Conservation (phyloP, 2,797 vertebrate genomes). For the Otus scops region DNA sequence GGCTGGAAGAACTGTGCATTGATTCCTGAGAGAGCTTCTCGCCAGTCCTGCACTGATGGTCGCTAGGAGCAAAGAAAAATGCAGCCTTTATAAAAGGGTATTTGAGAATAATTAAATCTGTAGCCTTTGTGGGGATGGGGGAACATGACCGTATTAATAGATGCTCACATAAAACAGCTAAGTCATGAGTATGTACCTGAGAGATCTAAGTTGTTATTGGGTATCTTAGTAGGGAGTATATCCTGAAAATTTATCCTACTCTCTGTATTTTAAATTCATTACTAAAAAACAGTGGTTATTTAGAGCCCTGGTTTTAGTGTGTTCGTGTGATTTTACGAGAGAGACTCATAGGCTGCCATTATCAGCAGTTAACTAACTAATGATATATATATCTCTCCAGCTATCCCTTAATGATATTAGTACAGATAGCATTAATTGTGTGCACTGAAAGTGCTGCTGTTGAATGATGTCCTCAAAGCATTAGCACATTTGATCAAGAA, state of each 20-base stretch:
- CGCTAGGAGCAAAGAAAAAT: neutral
- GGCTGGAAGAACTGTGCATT: neutral
- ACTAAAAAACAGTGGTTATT: neutral
- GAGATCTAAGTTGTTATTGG: neutral
- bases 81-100: neutral
- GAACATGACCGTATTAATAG: neutral
- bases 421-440: slow-evolving; percentile 25
- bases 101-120: neutral
- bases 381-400: slow-evolving; percentile 31
- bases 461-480: slow-evolving; percentile 54
- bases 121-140: neutral
- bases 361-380: slow-evolving; percentile 61
- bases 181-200: neutral
- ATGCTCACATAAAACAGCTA: neutral
- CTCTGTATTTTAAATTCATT: neutral
- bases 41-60: neutral
- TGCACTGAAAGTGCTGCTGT: neutral
- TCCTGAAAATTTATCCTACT: neutral
- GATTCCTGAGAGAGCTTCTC: slow-evolving; percentile 36
- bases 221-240: neutral
- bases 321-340: neutral
- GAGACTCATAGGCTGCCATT: slow-evolving; percentile 9
- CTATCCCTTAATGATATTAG: slow-evolving; percentile 39
- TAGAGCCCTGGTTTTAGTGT: neutral
- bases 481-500: slow-evolving; percentile 50